These are phyloP conservation scores for Macrotis lagotis DNA, from an alignment of 2,113 vertebrate genomes.

Conservation along the genomic window DNA sequence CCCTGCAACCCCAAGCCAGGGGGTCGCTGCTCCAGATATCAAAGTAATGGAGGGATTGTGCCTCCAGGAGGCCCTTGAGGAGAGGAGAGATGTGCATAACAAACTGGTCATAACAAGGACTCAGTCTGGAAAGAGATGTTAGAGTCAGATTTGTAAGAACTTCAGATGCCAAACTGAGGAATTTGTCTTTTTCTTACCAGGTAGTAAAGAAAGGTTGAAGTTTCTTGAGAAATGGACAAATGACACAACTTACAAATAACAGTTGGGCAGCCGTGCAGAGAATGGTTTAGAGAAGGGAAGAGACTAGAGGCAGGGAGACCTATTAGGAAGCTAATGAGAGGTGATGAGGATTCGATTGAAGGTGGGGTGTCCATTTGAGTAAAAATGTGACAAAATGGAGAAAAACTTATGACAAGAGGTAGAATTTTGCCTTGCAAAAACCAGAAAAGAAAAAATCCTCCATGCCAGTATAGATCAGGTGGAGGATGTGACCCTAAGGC, in stretches of 20 bases:
- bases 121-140: background rate
- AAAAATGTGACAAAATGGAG: background rate
- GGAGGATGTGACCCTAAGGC: background rate
- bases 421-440: too few relatives aligned
- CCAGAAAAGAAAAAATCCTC: too few relatives aligned
- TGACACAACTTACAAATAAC: background rate
- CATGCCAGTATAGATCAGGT: background rate
- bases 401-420: background rate
- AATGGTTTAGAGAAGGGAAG: background rate
- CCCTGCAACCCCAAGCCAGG: too few relatives aligned
- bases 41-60: too few relatives aligned
- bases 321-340: background rate
- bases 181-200: background rate
- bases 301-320: background rate
- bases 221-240: background rate
- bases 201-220: background rate
- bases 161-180: background rate
- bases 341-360: background rate
- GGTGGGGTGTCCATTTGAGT: too few relatives aligned
- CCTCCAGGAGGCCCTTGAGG: background rate
- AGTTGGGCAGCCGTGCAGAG: background rate
- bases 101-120: background rate
- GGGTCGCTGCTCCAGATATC: too few relatives aligned
- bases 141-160: background rate
- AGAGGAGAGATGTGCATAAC: background rate